Conservation (phyloP, 2,113 vertebrate genomes). For the Engystomops pustulosus region DNA sequence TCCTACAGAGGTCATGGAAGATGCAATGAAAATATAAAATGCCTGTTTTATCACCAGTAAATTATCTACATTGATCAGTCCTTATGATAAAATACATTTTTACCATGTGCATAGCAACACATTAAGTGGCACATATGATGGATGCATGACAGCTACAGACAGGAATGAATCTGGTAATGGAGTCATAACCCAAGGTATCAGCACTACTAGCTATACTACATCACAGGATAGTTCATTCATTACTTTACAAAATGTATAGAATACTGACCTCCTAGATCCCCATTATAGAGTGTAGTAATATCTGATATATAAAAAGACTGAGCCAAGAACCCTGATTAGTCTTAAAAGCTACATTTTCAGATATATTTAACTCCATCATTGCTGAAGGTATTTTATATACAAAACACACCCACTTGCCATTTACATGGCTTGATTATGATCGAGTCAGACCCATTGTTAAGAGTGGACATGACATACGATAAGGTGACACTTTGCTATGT, state of each 20-base stretch:
- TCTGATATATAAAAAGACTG: too few relatives aligned
- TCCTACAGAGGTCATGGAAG: too few relatives aligned
- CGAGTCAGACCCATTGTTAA: neutral
- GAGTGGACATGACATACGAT: neutral
- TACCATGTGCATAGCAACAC: constrained; percentile 1
- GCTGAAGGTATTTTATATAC: neutral
- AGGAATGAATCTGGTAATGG: neutral
- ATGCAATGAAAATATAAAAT: neutral
- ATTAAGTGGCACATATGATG: neutral
- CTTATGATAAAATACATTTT: neutral
- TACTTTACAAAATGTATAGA: neutral
- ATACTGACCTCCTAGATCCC: too few relatives aligned
- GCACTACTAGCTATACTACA: neutral
- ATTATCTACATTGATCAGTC: neutral
- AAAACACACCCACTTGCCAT: neutral
- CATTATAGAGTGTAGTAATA: too few relatives aligned
- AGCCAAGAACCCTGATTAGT: too few relatives aligned
- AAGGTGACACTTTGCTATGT: neutral
- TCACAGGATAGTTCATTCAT: too few relatives aligned
- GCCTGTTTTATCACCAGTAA: neutral
- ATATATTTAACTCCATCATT: too few relatives aligned
- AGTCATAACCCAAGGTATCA: neutral
- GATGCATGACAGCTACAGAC: neutral
- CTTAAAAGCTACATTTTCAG: too few relatives aligned
- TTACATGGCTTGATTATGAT: neutral